Evolutionary conservation across 2,113 vertebrate genomes (phyloP).

Genomic region (Tragelaphus imberbis): DNA sequence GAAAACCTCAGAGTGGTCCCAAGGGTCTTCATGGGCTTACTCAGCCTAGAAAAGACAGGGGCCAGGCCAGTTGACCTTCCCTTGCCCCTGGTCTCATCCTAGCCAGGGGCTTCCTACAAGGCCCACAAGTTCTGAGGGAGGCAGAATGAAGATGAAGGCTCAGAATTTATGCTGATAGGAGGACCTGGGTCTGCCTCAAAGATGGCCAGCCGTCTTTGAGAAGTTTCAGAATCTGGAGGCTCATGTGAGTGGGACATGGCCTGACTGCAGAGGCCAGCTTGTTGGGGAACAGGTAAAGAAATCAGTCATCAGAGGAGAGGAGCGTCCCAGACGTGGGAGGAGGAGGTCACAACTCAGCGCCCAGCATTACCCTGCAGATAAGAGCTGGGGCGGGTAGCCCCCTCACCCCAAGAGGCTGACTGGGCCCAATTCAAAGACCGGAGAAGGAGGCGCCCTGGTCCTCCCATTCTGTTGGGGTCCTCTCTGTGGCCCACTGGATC

Average conservation of each 20-base stretch:
- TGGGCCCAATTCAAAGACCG: not conserved
- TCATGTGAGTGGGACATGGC: not conserved
- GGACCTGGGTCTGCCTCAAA: not conserved
- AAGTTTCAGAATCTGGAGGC: not conserved
- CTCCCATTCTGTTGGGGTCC: not conserved
- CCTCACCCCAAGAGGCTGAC: not conserved
- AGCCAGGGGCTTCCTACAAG: not conserved
- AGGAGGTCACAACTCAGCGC: not conserved
- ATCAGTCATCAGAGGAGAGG: not conserved
- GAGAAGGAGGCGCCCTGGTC: not conserved
- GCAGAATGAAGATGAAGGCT: not conserved
- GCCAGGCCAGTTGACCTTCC: not conserved
- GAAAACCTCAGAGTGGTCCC: not conserved
- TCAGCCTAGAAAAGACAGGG: not conserved
- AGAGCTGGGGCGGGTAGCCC: not conserved
- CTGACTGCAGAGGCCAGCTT: not conserved
- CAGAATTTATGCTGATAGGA: fast-evolving
- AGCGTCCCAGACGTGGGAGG: fast-evolving
- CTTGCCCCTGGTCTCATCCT: not conserved
- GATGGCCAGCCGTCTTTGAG: not conserved
- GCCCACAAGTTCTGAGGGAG: not conserved
- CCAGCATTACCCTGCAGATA: not conserved
- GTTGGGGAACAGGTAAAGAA: not conserved
- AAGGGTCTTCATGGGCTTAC: not conserved
- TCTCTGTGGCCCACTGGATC: not conserved